A percentile compares a stretch with the other conserved stretches of the same genome.
These are phyloP conservation scores for Scaptodrosophila lebanonensis DNA, from an alignment of 1,140 invertebrate species.

Conservation along the genomic window DNA sequence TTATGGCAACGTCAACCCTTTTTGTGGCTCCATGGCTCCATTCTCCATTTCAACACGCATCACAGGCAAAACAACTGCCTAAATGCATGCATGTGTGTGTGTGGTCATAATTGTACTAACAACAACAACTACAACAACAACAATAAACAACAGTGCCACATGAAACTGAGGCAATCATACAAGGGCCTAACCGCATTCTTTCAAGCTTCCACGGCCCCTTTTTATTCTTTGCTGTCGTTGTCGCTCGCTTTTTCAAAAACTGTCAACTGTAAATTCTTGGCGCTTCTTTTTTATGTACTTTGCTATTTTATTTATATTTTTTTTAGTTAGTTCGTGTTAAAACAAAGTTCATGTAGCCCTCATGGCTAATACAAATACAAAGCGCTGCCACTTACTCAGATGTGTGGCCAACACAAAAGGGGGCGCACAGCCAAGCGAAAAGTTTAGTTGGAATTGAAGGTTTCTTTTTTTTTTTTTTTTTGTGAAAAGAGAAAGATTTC, in stretches of 20 bases:
- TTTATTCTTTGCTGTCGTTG: slow-evolving; percentile 7
- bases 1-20: slow-evolving; percentile 42
- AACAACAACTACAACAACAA: slow-evolving; percentile 21
- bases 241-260: slow-evolving; percentile 45
- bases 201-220: slow-evolving; percentile 15
- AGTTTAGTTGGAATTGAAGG: no score
- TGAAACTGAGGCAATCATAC: slow-evolving; percentile 31
- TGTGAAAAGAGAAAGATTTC: no score
- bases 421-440: not conserved
- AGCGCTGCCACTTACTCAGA: slow-evolving; percentile 16
- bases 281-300: slow-evolving; percentile 2
- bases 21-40: slow-evolving; percentile 47
- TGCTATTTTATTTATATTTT: not conserved
- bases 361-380: slow-evolving; percentile 32
- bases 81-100: slow-evolving; percentile 25
- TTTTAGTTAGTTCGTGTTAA: slow-evolving; percentile 6
- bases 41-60: slow-evolving; percentile 64
- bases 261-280: slow-evolving; percentile 56
- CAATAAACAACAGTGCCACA: slow-evolving; percentile 23
- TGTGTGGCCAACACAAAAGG: slow-evolving; percentile 1
- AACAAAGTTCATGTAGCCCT: slow-evolving; percentile 37
- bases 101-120: slow-evolving; percentile 56
- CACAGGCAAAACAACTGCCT: no score
- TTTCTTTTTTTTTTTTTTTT: no score
- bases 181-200: slow-evolving; percentile 31